These are phyloP conservation scores for Agrypnia vestita DNA, from an alignment of 1,140 invertebrate genomes.

Conservation along the genomic window DNA sequence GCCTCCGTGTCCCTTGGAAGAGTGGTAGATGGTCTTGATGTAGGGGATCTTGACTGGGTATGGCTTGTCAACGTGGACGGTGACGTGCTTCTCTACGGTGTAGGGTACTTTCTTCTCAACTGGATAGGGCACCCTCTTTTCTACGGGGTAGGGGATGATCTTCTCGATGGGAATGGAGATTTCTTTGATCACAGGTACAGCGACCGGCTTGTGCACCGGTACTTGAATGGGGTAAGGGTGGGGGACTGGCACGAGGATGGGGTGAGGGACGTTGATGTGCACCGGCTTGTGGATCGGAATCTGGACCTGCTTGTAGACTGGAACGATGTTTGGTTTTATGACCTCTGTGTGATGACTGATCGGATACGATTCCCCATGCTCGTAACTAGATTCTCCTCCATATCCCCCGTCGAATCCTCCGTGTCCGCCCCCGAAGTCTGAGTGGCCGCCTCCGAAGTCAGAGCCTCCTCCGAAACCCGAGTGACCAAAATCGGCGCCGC, in stretches of 20 bases:
- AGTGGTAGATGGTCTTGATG: constrained; percentile 81
- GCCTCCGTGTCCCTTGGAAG: constrained; percentile 72
- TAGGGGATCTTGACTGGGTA: constrained; percentile 83
- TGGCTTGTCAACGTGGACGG: constrained; percentile 82
- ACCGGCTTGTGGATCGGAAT: constrained; percentile 81
- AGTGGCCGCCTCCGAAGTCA: constrained; percentile 24
- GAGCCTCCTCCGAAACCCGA: constrained; percentile 37
- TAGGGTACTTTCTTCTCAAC: constrained; percentile 83
- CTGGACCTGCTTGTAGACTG: constrained; percentile 81
- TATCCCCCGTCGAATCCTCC: constrained; percentile 7
- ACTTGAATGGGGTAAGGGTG: constrained; percentile 84
- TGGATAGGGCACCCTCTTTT: constrained; percentile 81
- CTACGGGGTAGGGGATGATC: constrained; percentile 81
- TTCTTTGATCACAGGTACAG: constrained; percentile 81
- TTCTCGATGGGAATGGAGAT: constrained; percentile 83
- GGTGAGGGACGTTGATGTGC: constrained; percentile 80
- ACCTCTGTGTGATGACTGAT: constrained; percentile 80
- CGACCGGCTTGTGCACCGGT: constrained; percentile 80
- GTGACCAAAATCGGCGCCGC: background rate
- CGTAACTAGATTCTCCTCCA: constrained; percentile 58
- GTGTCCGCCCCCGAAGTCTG: constrained; percentile 26
- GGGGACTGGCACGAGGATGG: constrained; percentile 79
- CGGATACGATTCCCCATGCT: constrained; percentile 70
- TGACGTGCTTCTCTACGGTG: constrained; percentile 80
- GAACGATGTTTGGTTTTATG: constrained; percentile 79